Percentiles rank a stretch among this genome's conserved stretches.
Conservation (phyloP, 2,113 vertebrate genomes). For the Ceratotherium simum region DNA sequence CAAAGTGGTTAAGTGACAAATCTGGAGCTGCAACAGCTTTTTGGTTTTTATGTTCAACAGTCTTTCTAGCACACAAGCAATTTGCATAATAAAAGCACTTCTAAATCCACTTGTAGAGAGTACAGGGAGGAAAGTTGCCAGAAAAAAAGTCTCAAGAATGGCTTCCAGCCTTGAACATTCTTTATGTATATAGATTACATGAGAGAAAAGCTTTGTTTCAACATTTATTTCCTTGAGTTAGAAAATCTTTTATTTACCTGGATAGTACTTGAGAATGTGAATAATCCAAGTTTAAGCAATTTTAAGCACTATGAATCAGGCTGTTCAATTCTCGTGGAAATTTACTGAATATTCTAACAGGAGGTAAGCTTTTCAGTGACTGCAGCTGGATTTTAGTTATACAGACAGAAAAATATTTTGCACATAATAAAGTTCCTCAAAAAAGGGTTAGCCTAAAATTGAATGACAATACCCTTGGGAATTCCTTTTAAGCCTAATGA, state of each 20-base stretch:
- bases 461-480: not conserved
- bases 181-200: not conserved
- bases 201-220: not conserved
- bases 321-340: not conserved
- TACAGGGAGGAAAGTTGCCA: not conserved
- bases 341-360: not conserved
- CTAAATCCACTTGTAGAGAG: not conserved
- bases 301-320: not conserved
- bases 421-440: not conserved
- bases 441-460: not conserved
- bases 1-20: not conserved
- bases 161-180: not conserved
- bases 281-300: not conserved
- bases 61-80: not conserved
- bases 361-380: not conserved
- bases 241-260: not conserved
- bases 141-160: not conserved
- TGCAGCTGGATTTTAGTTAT: constrained; percentile 18
- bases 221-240: not conserved
- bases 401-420: not conserved
- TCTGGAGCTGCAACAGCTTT: not conserved
- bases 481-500: not conserved
- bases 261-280: not conserved
- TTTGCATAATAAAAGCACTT: not conserved
- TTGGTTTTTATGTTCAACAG: constrained; percentile 25